Evolutionary conservation across 1,140 invertebrate species (phyloP), one percentile per base, ranked within the genome.

Genomic region (Brachionus manjavacas): DNA sequence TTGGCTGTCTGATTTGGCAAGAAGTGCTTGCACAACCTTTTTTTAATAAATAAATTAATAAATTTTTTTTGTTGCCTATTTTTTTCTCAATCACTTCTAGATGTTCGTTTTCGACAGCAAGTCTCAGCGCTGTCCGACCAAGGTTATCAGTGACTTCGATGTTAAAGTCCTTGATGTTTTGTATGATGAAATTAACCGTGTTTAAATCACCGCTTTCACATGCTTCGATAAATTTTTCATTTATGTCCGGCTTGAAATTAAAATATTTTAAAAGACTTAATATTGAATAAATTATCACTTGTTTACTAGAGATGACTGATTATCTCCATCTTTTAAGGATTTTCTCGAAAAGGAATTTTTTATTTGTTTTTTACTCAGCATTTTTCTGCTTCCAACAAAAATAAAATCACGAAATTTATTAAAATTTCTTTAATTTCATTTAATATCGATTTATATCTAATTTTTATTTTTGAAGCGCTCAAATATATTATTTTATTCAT

Each of bases 31-130:
- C 41, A 88, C 88, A 79, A 79, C 76, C 74, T 78, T 78, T 52
- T 35, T 35, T 35, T 7, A 35, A 35, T 35, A 35, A 35, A 35
- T 35, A 35, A 35, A 7, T 35, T 3, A 0, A 41, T n/a, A 6
- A 20, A 41, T 20, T 14, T 23, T 2, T 74, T 74, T 16, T 28
- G 6, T 11, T 16, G 16, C 23, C 3, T 0, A 2, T 46, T 14
- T n/a, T 72, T 20, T 14, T 55, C 16, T 55, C 0, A 68, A 68
- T 31, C 66, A 89, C 87, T 86, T 88, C 88, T 12, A 88, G 70
- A 74, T 89, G 87, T 85, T 89, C 88, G 85, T 88, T 88, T 64
- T 87, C 88, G 9, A 88, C 87, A 14, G 88, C 88, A 7, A 89
- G 70, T 16, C 86, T 85, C 8, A 89, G 79, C 0, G 88, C 87